Evolutionary conservation across 2,888 invertebrate genomes (phyloP), one percentile per base, ranked within the genome.

Genomic region (Parnassius smintheus): DNA sequence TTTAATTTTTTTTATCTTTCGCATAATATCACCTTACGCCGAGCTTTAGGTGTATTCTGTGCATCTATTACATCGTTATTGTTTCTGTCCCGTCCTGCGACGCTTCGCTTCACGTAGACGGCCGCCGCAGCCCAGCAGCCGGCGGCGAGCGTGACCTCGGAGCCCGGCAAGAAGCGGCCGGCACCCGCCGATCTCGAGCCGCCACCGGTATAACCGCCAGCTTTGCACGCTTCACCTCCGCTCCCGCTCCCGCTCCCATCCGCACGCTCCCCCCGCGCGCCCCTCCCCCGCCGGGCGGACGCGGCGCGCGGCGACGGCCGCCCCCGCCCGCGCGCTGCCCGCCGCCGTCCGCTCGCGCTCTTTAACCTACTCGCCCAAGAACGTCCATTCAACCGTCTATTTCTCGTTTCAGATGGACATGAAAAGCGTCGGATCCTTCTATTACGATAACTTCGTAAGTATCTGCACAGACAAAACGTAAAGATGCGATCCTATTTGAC

Each of bases 401-500:
- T 87, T 90, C 89, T 91, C 86, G 91, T 96, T 96, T 93, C 96
- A 97, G 97, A 97, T 97, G 97, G 97, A 97, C 94, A 96, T 97
- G 95, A 97, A 97, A 95, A 96, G 96, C 94, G 96, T 97, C 94
- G 97, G 97, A 93, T 96, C 96, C 91, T 96, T 96, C 96, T 97
- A 97, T 95, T 97, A 97, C 94, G 97, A 97, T 93, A 97, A 96
- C 94, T 97, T 97, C 94, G 97, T 97, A 96, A 97, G 97, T 97
- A 95, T 92, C 72, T 69, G 13, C 65, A 45, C 25, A 46, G 44
- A 50, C 2, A 35, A 56, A 9, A 48, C 41, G 13, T 10, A 1
- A 44, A 8, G 1, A 13, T n/a, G 13, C 8, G 7, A 0, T 7
- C 7, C 35, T 35, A 35, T 35, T 35, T 35, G 35, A 7, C 35